phyloP scores from a whole-genome alignment of 2,888 invertebrate genomes.

The Meghimatium bilineatum region DNA sequence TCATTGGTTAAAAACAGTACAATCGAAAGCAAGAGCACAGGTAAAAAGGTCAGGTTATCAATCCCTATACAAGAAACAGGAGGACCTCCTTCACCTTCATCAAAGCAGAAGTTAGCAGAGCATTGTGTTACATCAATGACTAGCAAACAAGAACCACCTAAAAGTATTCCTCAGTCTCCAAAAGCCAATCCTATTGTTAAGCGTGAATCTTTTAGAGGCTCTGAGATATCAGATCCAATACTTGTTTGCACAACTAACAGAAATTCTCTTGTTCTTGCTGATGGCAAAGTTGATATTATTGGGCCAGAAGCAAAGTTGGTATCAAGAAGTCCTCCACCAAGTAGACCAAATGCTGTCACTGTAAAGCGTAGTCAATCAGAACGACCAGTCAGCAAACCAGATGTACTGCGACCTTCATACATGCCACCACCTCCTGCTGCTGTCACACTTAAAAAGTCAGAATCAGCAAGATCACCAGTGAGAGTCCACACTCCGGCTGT shows the following conservation, averaged over 20 bases:
- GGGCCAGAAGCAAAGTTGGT: conserved; percentile 49
- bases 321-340: conserved; percentile 25
- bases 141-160: conserved; percentile 12
- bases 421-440: conserved; percentile 7
- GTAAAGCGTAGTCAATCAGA: conserved; percentile 53
- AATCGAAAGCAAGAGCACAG: conserved; percentile 3
- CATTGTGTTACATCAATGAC: conserved; percentile 38
- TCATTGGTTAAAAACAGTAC: conserved; percentile 13
- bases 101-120: conserved; percentile 33
- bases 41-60: conserved; percentile 46
- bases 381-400: conserved; percentile 37
- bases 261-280: conserved; percentile 64
- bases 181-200: conserved; percentile 55
- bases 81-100: conserved; percentile 36
- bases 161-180: conserved; percentile 34
- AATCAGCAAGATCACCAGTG: conserved; percentile 35
- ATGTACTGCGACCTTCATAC: neutral
- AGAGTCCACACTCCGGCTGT: conserved; percentile 1
- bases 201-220: conserved; percentile 61
- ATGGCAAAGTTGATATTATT: conserved; percentile 52
- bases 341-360: conserved; percentile 13
- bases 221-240: conserved; percentile 69
- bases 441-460: conserved; percentile 35
- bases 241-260: conserved; percentile 71
- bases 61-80: conserved; percentile 43